These are phyloP conservation scores for Drosophila pseudotakahashii DNA, from an alignment of 2,888 invertebrate species.

Conservation along the genomic window DNA sequence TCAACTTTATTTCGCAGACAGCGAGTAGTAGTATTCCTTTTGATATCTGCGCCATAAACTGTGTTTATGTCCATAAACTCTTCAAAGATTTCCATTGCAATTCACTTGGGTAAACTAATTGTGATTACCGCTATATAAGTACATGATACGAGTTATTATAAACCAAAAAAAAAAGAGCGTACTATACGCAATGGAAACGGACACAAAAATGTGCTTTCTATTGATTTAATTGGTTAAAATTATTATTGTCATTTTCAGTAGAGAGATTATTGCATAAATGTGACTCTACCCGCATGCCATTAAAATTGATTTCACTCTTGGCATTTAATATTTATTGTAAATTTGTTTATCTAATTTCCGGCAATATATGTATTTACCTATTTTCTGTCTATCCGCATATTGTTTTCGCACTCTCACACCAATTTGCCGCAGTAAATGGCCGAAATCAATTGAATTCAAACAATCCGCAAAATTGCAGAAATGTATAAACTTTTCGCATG, in stretches of 20 bases:
- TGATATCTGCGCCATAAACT: slow-evolving; percentile 40
- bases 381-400: slow-evolving; percentile 31
- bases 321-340: slow-evolving; percentile 41
- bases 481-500: slow-evolving; percentile 43
- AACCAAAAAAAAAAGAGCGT: background rate
- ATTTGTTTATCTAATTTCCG: slow-evolving; percentile 51
- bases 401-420: slow-evolving; percentile 19
- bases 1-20: slow-evolving; percentile 1
- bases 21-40: slow-evolving; percentile 20
- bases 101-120: slow-evolving; percentile 32
- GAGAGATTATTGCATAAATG: slow-evolving; percentile 11
- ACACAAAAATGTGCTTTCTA: background rate
- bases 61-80: slow-evolving; percentile 28
- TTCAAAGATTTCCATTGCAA: slow-evolving; percentile 37
- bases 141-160: slow-evolving; percentile 6
- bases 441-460: slow-evolving; percentile 37
- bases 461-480: slow-evolving; percentile 41
- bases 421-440: slow-evolving; percentile 6
- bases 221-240: slow-evolving; percentile 1
- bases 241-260: slow-evolving; percentile 11
- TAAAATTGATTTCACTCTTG: slow-evolving; percentile 11
- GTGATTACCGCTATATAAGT: slow-evolving; percentile 21
- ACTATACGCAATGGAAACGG: background rate
- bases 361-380: slow-evolving; percentile 36
- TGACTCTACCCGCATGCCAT: slow-evolving; percentile 21